These are phyloP conservation scores for Peucedramus taeniatus DNA, from an alignment of 2,113 vertebrate genomes.

Conservation along the genomic window DNA sequence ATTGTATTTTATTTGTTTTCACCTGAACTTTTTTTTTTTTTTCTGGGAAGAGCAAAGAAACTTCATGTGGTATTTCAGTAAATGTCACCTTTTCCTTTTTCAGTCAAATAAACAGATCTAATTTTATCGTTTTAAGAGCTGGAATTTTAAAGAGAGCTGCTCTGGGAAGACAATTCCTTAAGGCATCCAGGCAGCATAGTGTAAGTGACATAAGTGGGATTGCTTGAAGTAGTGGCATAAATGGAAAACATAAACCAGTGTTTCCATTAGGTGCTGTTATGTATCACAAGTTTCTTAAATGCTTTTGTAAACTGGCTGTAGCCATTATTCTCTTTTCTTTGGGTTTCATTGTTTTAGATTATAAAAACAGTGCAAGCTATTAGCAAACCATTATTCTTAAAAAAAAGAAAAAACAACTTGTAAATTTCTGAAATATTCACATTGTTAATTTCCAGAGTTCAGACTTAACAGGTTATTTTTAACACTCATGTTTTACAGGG, in stretches of 20 bases:
- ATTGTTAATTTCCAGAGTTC: background rate
- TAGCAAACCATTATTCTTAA: background rate
- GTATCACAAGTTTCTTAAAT: background rate
- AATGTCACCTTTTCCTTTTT: background rate
- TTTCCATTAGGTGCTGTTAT: background rate
- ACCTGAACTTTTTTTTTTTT: background rate
- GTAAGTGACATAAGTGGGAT: background rate
- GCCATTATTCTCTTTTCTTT: background rate
- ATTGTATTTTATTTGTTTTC: background rate
- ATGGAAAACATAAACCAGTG: background rate
- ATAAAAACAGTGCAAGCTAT: background rate
- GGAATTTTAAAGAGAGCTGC: background rate
- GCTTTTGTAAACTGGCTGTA: background rate
- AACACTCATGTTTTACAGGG: background rate
- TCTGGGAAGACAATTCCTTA: background rate
- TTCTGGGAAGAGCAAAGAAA: background rate
- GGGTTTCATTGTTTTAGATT: background rate
- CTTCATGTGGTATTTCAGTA: background rate
- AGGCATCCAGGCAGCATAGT: background rate
- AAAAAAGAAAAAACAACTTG: background rate
- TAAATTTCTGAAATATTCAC: background rate
- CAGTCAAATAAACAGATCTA: background rate
- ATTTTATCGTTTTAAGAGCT: background rate
- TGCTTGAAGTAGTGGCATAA: background rate
- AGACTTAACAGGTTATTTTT: background rate